Evolutionary conservation across 2,797 vertebrate genomes (phyloP).

Genomic region (Lutjanus campechanus): DNA sequence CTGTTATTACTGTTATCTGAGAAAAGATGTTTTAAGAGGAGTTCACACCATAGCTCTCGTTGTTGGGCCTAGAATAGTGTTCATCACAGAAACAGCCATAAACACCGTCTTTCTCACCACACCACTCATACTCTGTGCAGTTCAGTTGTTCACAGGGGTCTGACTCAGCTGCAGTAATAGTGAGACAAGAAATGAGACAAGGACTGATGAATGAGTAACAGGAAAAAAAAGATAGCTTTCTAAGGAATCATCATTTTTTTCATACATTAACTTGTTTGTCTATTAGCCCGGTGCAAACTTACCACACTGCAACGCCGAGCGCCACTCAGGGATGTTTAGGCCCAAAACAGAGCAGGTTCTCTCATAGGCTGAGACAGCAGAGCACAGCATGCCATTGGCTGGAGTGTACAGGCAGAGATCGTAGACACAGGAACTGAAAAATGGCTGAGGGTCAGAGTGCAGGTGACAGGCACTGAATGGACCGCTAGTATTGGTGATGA

Average conservation of each 20-base stretch:
- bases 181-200: neutral
- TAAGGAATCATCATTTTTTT: no score
- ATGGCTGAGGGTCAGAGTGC: slow-evolving; percentile 67
- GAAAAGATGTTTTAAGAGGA: neutral
- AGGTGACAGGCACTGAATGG: slow-evolving; percentile 79
- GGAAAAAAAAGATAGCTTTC: no score
- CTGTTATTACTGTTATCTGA: no score
- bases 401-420: slow-evolving; percentile 81
- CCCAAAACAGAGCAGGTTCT: slow-evolving; percentile 62
- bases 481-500: slow-evolving; percentile 75
- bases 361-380: slow-evolving; percentile 76
- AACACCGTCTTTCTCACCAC: slow-evolving; percentile 67
- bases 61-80: slow-evolving; percentile 44
- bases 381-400: slow-evolving; percentile 76
- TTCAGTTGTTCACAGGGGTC: slow-evolving; percentile 67
- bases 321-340: slow-evolving; percentile 71
- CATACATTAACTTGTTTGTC: neutral
- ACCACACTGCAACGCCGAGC: slow-evolving; percentile 57
- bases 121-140: slow-evolving; percentile 78
- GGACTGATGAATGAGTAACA: neutral
- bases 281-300: slow-evolving; percentile 1
- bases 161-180: slow-evolving; percentile 42
- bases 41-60: slow-evolving; percentile 60
- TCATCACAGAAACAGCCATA: slow-evolving; percentile 78
- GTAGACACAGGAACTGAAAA: slow-evolving; percentile 78